Base-by-base conservation (phyloP, 92 coral and sea anemone species). In the Zoanthus solanderi region DNA sequence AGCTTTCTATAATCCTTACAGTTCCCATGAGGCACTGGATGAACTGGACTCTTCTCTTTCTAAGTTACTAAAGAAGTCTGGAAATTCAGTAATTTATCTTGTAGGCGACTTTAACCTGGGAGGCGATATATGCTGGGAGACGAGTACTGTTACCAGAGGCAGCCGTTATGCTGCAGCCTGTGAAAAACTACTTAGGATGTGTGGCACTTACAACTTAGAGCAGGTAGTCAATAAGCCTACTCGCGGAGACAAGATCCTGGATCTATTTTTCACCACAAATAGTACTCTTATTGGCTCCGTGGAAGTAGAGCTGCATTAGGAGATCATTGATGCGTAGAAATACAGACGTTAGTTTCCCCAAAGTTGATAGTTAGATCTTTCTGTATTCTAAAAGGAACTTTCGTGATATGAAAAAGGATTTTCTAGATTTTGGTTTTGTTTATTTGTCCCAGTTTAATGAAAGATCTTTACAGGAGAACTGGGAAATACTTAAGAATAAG, bases 381-480 rank as follows among this genome's bases (percentile, higher is more conserved):
- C 23, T 52, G 17, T 86, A 66, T 60, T 83, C 78, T 73, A 87
- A 87, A 67, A 80, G 87, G 80, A 50, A 79, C 71, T 72, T 87
- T 79, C 31, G 32, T 87, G 79, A 87, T 50, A 87, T 87, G 72
- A 78, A 79, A 88, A 67, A 50, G 23, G 87, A 88, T 28, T 79
- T 88, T 68, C 78, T 88, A 69, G 80, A 69, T 10, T 79, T 88
- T 44, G 0, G 48, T 80, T 80, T 56, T 54, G 79, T 42, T 72
- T 88, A 31, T 79, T 16, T 88, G 71, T 58, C 71, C 58, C 0
- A 58, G 16, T 78, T 88, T n/a, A 44, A 53, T 67, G 87, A 61
- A 78, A 65, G 87, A 71, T 79, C 90, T 16, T 52, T 88, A 47
- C 87, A 88, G 66, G 90, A 88, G 37, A 88, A 69, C 69, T 88